A percentile compares a stretch with the other conserved stretches of the same genome.
These are phyloP conservation scores for Globodera ellingtonae DNA, from an alignment of 1,140 invertebrate genomes.

Conservation along the genomic window DNA sequence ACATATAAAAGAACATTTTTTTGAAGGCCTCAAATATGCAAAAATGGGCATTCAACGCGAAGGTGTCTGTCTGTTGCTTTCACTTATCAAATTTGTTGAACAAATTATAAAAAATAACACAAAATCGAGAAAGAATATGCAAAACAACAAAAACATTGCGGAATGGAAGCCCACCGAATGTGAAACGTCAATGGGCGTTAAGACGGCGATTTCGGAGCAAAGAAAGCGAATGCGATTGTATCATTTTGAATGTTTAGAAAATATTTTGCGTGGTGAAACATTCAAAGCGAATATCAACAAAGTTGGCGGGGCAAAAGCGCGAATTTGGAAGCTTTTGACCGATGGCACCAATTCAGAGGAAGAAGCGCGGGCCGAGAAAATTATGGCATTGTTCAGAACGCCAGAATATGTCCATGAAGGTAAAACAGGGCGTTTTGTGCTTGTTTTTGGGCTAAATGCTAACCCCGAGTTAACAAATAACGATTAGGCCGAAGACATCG, in stretches of 20 bases:
- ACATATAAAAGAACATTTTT: not conserved
- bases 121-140: not conserved
- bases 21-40: not conserved
- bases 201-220: not conserved
- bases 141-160: not conserved
- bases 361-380: not conserved
- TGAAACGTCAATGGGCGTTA: not conserved
- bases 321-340: not conserved
- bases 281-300: not conserved
- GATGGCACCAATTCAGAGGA: not conserved
- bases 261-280: not conserved
- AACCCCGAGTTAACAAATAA: too few relatives aligned
- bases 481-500: too few relatives aligned
- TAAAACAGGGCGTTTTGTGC: not conserved
- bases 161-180: not conserved
- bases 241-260: not conserved
- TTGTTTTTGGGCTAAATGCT: too few relatives aligned
- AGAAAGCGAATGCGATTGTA: not conserved
- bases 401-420: not conserved
- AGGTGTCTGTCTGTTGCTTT: not conserved
- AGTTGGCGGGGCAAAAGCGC: not conserved
- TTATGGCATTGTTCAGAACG: not conserved
- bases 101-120: not conserved
- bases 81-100: not conserved
- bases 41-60: not conserved